phyloP scores from a whole-genome alignment of 2,797 vertebrate genomes.

The Sebastes wilsoni region DNA sequence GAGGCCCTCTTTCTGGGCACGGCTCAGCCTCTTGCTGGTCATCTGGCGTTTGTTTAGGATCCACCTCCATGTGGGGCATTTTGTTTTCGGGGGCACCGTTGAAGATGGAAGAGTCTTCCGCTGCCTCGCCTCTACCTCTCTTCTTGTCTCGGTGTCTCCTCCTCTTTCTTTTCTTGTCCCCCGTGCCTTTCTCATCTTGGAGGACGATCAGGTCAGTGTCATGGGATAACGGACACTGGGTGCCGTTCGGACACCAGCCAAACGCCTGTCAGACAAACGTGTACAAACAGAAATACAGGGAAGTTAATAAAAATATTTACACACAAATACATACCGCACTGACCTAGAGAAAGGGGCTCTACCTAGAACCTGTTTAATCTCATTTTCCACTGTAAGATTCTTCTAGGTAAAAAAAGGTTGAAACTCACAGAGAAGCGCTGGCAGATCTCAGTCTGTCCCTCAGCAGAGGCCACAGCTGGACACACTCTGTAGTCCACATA shows the following conservation, averaged over 20 bases:
- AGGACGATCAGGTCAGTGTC: slow-evolving; percentile 94
- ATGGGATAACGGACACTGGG: slow-evolving; percentile 89
- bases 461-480: slow-evolving; percentile 63
- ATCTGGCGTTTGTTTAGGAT: slow-evolving; percentile 18
- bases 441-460: slow-evolving; percentile 80
- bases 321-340: background rate
- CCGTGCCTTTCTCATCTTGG: slow-evolving; percentile 86
- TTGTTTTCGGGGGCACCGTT: slow-evolving; percentile 71
- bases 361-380: background rate
- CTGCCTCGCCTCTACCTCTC: slow-evolving; percentile 14
- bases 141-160: slow-evolving; percentile 84
- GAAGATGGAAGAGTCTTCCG: background rate
- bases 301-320: background rate
- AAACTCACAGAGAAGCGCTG: slow-evolving; percentile 90
- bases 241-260: slow-evolving; percentile 93
- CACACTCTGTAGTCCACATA: slow-evolving; percentile 93
- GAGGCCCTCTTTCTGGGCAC: background rate
- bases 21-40: background rate
- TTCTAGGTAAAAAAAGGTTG: background rate
- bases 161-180: slow-evolving; percentile 85
- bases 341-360: accelerated
- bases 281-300: background rate
- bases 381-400: background rate
- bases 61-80: slow-evolving; percentile 57
- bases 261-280: slow-evolving; percentile 84